Evolutionary conservation across 2,113 vertebrate species (phyloP).

Genomic region (Ageneiosus marmoratus): DNA sequence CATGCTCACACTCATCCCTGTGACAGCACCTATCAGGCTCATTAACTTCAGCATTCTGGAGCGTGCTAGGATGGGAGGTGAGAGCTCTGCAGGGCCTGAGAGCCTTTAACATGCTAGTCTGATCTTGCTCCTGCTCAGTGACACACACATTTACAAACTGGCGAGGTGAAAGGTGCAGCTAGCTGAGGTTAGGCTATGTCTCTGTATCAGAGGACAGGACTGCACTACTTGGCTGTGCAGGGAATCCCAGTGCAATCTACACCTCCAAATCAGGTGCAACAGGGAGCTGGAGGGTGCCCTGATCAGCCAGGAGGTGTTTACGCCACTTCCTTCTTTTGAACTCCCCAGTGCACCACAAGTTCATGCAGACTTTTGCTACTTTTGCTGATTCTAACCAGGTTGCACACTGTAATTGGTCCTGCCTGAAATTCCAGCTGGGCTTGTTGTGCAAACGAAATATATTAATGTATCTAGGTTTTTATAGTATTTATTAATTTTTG

Average conservation of each 20-base stretch:
- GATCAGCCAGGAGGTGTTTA: slow-evolving; percentile 28
- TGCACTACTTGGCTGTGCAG: slow-evolving; percentile 54
- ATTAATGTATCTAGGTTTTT: not conserved
- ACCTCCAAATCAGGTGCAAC: slow-evolving; percentile 62
- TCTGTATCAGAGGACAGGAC: slow-evolving; percentile 30
- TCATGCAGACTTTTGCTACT: slow-evolving; percentile 7
- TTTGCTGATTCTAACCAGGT: not conserved
- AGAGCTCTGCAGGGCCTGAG: slow-evolving; percentile 22
- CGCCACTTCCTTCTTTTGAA: slow-evolving; percentile 5
- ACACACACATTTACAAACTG: slow-evolving; percentile 13
- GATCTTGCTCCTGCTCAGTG: slow-evolving; percentile 42
- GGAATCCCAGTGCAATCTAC: slow-evolving; percentile 72
- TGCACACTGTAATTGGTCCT: not conserved
- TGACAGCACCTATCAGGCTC: slow-evolving; percentile 46
- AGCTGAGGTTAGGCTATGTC: slow-evolving; percentile 35
- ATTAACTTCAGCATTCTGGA: slow-evolving; percentile 39
- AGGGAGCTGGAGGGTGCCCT: slow-evolving; percentile 43
- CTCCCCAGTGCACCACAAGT: not conserved
- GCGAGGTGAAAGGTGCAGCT: not conserved
- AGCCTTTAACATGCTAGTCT: slow-evolving; percentile 46
- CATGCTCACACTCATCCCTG: slow-evolving; percentile 42
- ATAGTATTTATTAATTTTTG: not conserved
- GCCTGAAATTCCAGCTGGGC: not conserved
- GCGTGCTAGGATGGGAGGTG: slow-evolving; percentile 19
- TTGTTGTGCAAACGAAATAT: not conserved